Evolutionary conservation across 1,140 invertebrate genomes (phyloP).

Genomic region (Procambarus clarkii): DNA sequence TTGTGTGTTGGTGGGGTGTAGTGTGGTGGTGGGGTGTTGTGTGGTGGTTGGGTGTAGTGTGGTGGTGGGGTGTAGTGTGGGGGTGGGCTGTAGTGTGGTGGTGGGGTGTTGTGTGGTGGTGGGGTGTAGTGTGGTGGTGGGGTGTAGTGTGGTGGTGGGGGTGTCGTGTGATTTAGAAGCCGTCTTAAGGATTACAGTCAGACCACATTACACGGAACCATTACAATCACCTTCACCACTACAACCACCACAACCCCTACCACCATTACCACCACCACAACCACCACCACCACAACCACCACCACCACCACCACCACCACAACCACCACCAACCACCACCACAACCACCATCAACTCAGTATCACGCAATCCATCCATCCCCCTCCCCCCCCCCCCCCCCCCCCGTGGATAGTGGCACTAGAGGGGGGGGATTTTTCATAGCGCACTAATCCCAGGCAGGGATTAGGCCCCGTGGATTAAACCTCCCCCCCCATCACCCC

Average conservation of each 20-base stretch:
- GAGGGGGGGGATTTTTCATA: conserved; percentile 1
- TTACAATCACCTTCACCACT: too few species aligned
- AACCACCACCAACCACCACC: not conserved
- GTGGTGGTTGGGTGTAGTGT: too few species aligned
- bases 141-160: too few species aligned
- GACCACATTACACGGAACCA: too few species aligned
- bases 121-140: too few species aligned
- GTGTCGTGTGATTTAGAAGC: too few species aligned
- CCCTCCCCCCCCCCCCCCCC: not conserved
- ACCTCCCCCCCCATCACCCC: not conserved
- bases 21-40: too few species aligned
- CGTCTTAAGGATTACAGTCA: too few species aligned
- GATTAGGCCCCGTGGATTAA: not conserved
- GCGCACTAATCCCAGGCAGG: not conserved
- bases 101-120: too few species aligned
- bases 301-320: not conserved
- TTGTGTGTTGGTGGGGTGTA: too few species aligned
- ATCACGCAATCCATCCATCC: not conserved
- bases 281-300: not conserved
- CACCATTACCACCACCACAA: conserved; percentile 7
- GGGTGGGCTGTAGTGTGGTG: too few species aligned
- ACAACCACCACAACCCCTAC: not conserved
- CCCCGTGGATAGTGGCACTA: not conserved
- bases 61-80: too few species aligned
- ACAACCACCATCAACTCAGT: not conserved